phyloP scores from a whole-genome alignment of 2,888 invertebrate genomes.

The Cephus pygmeus region DNA sequence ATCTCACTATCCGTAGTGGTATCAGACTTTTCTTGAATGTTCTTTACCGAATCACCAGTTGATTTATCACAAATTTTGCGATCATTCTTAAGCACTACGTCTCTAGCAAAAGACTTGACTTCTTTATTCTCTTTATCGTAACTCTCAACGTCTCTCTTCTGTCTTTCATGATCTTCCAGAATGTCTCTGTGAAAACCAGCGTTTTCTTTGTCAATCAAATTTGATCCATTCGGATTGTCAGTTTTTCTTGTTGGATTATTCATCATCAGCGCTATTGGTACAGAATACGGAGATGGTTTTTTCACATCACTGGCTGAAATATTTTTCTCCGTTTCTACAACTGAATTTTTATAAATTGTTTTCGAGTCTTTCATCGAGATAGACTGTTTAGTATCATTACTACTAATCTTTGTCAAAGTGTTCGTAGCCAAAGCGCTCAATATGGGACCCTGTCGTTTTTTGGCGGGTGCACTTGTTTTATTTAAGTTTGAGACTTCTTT shows the following conservation, averaged over 20 bases:
- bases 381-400: conserved; percentile 6
- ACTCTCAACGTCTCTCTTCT: conserved; percentile 43
- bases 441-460: conserved; percentile 42
- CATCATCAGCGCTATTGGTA: conserved; percentile 56
- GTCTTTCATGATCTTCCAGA: conserved; percentile 49
- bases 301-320: background rate
- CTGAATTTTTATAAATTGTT: background rate
- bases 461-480: background rate
- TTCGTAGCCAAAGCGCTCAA: conserved; percentile 45
- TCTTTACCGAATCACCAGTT: conserved; percentile 2
- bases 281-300: conserved; percentile 20
- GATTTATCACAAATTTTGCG: conserved; percentile 10
- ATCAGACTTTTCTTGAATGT: conserved; percentile 12
- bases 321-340: background rate
- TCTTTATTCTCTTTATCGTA: conserved; percentile 20
- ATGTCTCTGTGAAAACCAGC: conserved; percentile 44
- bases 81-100: conserved; percentile 15
- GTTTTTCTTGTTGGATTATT: conserved; percentile 48
- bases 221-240: conserved; percentile 17
- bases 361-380: background rate
- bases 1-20: conserved; percentile 14
- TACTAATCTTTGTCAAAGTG: conserved; percentile 6
- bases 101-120: conserved; percentile 11
- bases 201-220: conserved; percentile 29
- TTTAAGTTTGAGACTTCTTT: background rate